These are phyloP conservation scores for Heliconius eleuchia DNA, from an alignment of 1,140 invertebrate species.

Conservation along the genomic window DNA sequence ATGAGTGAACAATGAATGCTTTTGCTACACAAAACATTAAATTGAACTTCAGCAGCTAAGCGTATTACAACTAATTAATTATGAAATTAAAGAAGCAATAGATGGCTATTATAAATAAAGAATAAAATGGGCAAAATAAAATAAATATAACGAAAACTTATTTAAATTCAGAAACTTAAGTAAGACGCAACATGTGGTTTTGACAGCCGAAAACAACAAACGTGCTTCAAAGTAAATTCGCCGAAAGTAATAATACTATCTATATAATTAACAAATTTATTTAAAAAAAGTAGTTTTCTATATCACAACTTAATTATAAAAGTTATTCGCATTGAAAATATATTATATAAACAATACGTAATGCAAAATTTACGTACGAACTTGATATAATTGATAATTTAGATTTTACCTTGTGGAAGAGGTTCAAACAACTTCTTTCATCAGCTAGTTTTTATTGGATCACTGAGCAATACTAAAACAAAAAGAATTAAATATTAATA, in stretches of 20 bases:
- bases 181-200: slow-evolving; percentile 6
- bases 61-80: not conserved
- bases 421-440: not conserved
- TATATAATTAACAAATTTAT: not conserved
- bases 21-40: too few species aligned
- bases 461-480: not conserved
- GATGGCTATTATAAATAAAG: not conserved
- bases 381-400: not conserved
- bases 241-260: not conserved
- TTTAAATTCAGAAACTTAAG: not conserved
- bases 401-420: not conserved
- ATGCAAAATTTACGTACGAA: not conserved
- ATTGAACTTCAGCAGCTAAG: too few species aligned
- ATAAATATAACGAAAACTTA: not conserved
- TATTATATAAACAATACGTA: slow-evolving; percentile 6
- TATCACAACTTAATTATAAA: not conserved
- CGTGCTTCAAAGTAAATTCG: not conserved
- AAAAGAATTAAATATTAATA: not conserved
- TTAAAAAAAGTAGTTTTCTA: not conserved
- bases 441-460: not conserved
- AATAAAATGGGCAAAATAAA: not conserved
- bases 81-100: not conserved
- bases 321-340: not conserved
- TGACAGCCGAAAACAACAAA: slow-evolving; percentile 2
- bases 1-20: too few species aligned